A percentile compares a stretch with the other conserved stretches of the same genome.
Evolutionary conservation across 2,888 invertebrate species (phyloP).

Genomic region (Corythucha ciliata): DNA sequence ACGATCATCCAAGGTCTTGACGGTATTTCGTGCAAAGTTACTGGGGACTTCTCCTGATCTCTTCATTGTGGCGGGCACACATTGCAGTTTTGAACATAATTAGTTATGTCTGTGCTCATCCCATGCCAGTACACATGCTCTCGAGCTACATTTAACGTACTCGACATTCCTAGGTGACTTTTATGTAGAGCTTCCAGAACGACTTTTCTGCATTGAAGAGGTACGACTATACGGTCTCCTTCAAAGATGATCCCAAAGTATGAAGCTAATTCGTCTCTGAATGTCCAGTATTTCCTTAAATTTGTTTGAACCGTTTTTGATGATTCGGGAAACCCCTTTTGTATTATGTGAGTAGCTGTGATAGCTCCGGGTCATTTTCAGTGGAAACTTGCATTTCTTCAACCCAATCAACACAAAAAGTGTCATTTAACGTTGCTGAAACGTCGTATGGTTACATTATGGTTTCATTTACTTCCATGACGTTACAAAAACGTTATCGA

Average conservation of each 20-base stretch:
- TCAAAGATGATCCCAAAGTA: not conserved
- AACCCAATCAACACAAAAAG: not conserved
- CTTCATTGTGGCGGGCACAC: not conserved
- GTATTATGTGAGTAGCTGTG: not conserved
- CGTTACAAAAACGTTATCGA: no score
- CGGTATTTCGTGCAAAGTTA: not conserved
- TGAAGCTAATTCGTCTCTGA: not conserved
- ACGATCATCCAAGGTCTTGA: constrained; percentile 10
- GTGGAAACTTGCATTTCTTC: not conserved
- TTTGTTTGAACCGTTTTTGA: not conserved
- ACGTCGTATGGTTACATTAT: no score
- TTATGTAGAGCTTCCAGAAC: not conserved
- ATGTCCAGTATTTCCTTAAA: not conserved
- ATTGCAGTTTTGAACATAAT: not conserved
- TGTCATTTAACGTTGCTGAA: no score
- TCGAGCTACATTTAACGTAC: not conserved
- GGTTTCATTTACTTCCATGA: no score
- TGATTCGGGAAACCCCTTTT: not conserved
- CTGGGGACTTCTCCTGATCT: not conserved
- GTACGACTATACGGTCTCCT: not conserved
- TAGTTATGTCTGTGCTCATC: not conserved
- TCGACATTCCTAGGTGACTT: not conserved
- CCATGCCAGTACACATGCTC: constrained; percentile 2
- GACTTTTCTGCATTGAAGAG: not conserved
- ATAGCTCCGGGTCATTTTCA: not conserved